Evolutionary conservation across 2,888 invertebrate genomes (phyloP), one percentile per base, ranked within the genome.

Genomic region (Phrixothrix hirtus): DNA sequence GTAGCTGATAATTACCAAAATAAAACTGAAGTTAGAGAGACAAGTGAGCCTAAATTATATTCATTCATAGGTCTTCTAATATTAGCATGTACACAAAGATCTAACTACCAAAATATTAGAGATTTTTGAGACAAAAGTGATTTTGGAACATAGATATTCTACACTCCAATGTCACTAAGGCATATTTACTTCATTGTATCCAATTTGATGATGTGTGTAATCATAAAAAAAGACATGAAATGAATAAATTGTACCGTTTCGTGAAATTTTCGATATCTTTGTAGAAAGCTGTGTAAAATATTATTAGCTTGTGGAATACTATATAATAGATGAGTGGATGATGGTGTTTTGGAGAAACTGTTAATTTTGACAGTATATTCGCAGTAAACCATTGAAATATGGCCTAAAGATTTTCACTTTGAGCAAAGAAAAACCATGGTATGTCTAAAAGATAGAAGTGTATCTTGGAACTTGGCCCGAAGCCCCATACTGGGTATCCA

Each of bases 331-430:
- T n/a, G 29, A 29, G 10, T 10, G 10, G n/a, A 6, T 29, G 10
- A 10, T n/a, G 2, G 29, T 10, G 3, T 29, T 29, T 29, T 10
- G 29, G n/a, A 10, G 10, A 29, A 29, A 29, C 10, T n/a, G 29
- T n/a, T n/a, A 5, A 29, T n/a, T n/a, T n/a, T n/a, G n/a, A n/a
- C n/a, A n/a, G n/a, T 29, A 6, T 29, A 5, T 21, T 21, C 7
- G 4, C 4, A 21, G 25, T 21, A 21, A 21, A 21, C 7, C 25
- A 21, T 21, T 4, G 25, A 27, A 27, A 31, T 31, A 31, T 13
- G 12, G 31, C 31, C 31, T 31, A 31, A 31, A 31, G n/a, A 29
- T 29, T 11, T 31, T 11, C 11, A 31, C 31, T 31, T 11, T 31
- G 31, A 10, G 27, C 9, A 11, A 27, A 9, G 27, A 11, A 12